Evolutionary conservation across 2,113 vertebrate genomes (phyloP), one percentile per base, ranked within the genome.

Genomic region (Dasyornis broadbenti): DNA sequence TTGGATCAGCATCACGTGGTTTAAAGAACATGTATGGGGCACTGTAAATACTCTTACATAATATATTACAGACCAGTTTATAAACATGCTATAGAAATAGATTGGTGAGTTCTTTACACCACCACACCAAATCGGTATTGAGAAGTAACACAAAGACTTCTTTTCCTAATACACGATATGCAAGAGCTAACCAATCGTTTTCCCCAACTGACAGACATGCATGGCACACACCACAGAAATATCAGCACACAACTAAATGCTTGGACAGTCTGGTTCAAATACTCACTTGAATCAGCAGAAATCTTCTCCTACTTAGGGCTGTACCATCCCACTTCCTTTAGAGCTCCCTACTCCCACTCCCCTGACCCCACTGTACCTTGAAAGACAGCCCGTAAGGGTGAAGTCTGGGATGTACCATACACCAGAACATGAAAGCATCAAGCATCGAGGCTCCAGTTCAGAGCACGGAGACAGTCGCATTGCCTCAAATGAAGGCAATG

Each of bases 241-340:
- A 47, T 2, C 69, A 61, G 33, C 49, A 69, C 0, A 2, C 13
- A 80, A 57, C 37, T 45, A 64, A n/a, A 71, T 0, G 0, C 37
- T 57, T 78, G 33, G 35, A 61, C 33, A 39, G 12, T 31, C 63
- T 82, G 27, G 27, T 60, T 96, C 79, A 92, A 93, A 90, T 22
- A 70, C 9, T 66, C 56, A 56, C 60, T 65, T 88, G 35, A 90
- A 88, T 78, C 85, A 71, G 40, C 31, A 88, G 76, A 93, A 90
- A 88, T 44, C 45, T 78, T 77, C 76, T 76, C 35, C 79, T 85
- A 16, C 56, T 35, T 2, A 2, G 28, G 39, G 49, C 20, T 69
- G 61, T 45, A 89, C 49, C 59, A 54, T 54, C 61, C 66, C n/a
- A 69, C 23, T 87, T 85, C 45, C 81, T 79, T 90, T 73, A 84